Evolutionary conservation across 2,113 vertebrate genomes (phyloP).

Genomic region (Eidolon helvum): DNA sequence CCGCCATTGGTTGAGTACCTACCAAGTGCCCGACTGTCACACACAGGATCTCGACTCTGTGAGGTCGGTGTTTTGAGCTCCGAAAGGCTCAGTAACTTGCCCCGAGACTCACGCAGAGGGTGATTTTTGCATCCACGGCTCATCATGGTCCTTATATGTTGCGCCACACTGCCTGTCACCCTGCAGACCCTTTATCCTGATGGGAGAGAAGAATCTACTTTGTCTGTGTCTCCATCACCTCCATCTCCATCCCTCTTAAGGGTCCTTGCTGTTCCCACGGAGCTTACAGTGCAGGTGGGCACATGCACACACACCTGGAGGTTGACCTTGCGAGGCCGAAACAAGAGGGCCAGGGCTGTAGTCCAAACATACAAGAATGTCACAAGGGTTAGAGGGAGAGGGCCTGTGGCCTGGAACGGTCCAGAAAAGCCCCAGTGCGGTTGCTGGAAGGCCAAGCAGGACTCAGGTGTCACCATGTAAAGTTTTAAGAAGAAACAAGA

Average conservation of each 20-base stretch:
- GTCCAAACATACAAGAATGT: accelerated
- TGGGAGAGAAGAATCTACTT: not conserved
- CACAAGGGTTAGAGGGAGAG: not conserved
- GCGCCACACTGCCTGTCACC: too few species aligned
- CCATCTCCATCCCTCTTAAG: not conserved
- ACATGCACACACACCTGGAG: accelerated
- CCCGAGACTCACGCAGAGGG: not conserved
- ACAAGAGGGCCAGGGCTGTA: not conserved
- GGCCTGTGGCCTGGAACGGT: accelerated
- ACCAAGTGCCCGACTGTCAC: not conserved
- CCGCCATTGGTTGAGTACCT: not conserved
- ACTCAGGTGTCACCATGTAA: accelerated
- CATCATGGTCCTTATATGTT: accelerated
- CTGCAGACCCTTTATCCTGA: not conserved
- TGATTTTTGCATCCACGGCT: not conserved
- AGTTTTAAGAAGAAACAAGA: not conserved
- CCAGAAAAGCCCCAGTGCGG: not conserved
- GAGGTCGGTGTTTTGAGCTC: not conserved
- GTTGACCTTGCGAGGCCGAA: not conserved
- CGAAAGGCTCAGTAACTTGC: not conserved
- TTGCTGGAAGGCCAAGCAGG: not conserved
- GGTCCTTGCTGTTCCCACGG: not conserved
- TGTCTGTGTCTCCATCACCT: accelerated
- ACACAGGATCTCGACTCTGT: not conserved
- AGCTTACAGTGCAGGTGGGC: not conserved